Conservation (phyloP, 2,113 vertebrate genomes). For the Xiphophorus maculatus region DNA sequence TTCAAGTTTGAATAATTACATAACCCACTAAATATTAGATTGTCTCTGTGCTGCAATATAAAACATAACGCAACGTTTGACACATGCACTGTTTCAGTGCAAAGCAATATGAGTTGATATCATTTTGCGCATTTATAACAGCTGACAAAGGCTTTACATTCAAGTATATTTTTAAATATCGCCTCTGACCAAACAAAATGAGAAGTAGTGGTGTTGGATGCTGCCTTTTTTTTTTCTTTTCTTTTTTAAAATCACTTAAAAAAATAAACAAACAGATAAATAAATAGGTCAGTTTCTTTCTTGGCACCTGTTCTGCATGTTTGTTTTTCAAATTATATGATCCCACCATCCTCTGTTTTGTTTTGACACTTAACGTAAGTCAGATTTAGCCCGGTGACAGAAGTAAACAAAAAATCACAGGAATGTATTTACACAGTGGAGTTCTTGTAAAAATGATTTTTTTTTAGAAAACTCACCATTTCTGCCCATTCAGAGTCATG, state of each 20-base stretch:
- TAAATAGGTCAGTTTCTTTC: conserved; percentile 8
- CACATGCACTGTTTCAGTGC: not conserved
- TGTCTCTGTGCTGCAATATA: not conserved
- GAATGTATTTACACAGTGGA: conserved; percentile 18
- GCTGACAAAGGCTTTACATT: not conserved
- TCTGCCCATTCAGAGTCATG: conserved; percentile 11
- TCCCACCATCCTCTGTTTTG: too few relatives aligned
- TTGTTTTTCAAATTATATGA: not conserved
- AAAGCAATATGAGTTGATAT: not conserved
- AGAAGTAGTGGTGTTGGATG: not conserved
- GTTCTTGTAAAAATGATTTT: not conserved
- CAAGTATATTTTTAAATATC: conserved; percentile 10
- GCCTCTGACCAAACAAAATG: not conserved
- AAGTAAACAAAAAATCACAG: not conserved
- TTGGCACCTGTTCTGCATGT: not conserved
- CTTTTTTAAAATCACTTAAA: not conserved
- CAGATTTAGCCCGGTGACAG: not conserved
- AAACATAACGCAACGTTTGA: not conserved
- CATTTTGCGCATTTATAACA: not conserved
- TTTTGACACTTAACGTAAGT: not conserved
- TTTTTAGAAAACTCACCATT: not conserved
- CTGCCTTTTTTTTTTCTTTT: too few relatives aligned
- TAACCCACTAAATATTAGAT: not conserved
- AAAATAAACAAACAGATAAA: conserved; percentile 6
- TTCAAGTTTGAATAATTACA: not conserved